Base-by-base conservation (phyloP, 2,797 vertebrate genomes). In the Discoglossus pictus region DNA sequence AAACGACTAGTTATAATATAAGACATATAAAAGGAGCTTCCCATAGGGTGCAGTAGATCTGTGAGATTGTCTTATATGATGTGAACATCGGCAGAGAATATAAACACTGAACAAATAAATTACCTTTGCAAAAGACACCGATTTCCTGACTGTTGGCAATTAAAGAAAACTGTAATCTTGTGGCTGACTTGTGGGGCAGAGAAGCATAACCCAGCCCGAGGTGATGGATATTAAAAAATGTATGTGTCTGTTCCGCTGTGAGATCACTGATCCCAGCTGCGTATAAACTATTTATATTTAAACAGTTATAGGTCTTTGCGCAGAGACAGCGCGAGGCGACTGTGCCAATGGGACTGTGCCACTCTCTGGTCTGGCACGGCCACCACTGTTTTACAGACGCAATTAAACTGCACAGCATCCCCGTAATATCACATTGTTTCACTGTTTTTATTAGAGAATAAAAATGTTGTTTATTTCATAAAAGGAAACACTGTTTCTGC, bases 51-150 rank as follows among this genome's bases (percentile, higher is more conserved):
- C 48, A 25, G 16, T 18, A 16, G 50, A 69, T 61, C 59, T 39
- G 55, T 62, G 55, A 18, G 12, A 24, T 16, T 62, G 20, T 55
- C n/a, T 1, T 16, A 39, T 39, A 24, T 25, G 58, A 43, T 44
- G 34, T 44, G 55, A 54, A 39, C 40, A 25, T 54, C 34, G 20
- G 15, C 15, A 53, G 40, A 23, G 48, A 44, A 68, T 55, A 61
- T 23, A 62, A 25, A 38, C 27, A 44, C 58, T 20, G 59, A 53
- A 44, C 47, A 61, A 68, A 61, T 44, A 61, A n/a, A 68, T 68
- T 68, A 68, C 66, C 54, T 61, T 46, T 53, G 39, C 38, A 61
- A 61, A 68, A 61, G 36, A 52, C 52, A 54, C 21, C 27, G 24
- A 52, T 53, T 40, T 68, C 40, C 27, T 24, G 20, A 52, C 38